Evolutionary conservation across 2,888 invertebrate species (phyloP).

Genomic region (Masnerella sp.): DNA sequence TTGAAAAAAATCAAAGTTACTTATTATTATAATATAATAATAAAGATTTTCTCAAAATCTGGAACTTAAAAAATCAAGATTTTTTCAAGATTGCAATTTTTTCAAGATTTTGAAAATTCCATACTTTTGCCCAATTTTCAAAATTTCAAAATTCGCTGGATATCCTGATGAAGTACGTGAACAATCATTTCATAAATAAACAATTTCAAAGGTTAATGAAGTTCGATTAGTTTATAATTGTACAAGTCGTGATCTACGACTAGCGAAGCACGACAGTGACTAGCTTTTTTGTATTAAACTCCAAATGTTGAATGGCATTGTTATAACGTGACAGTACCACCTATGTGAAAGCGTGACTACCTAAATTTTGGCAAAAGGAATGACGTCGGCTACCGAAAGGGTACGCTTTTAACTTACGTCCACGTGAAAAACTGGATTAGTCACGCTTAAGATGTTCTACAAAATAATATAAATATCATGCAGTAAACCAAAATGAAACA

Average conservation of each 20-base stretch:
- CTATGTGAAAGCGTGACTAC: slow-evolving; percentile 65
- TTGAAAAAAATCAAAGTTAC: too few species aligned
- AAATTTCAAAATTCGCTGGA: too few species aligned
- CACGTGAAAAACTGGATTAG: slow-evolving; percentile 78
- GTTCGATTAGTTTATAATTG: slow-evolving; percentile 23
- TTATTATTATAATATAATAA: too few species aligned
- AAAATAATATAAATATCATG: slow-evolving; percentile 77
- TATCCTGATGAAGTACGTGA: too few species aligned
- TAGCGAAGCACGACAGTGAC: slow-evolving; percentile 44
- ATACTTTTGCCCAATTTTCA: too few species aligned
- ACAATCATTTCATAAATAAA: background rate
- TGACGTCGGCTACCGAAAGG: slow-evolving; percentile 71
- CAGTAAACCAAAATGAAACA: slow-evolving; percentile 69
- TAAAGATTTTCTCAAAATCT: too few species aligned
- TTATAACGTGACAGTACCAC: slow-evolving; percentile 24
- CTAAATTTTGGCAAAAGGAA: slow-evolving; percentile 64
- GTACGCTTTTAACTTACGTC: slow-evolving; percentile 77
- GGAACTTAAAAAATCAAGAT: too few species aligned
- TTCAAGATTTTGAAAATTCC: too few species aligned
- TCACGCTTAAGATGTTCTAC: slow-evolving; percentile 78
- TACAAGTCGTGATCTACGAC: slow-evolving; percentile 39
- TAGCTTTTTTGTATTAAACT: slow-evolving; percentile 35
- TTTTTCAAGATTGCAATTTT: too few species aligned
- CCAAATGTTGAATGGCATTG: slow-evolving; percentile 16
- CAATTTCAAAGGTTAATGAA: slow-evolving; percentile 25